phyloP scores from a whole-genome alignment of 2,888 invertebrate genomes.

The Lasioglossum pauxillum region DNA sequence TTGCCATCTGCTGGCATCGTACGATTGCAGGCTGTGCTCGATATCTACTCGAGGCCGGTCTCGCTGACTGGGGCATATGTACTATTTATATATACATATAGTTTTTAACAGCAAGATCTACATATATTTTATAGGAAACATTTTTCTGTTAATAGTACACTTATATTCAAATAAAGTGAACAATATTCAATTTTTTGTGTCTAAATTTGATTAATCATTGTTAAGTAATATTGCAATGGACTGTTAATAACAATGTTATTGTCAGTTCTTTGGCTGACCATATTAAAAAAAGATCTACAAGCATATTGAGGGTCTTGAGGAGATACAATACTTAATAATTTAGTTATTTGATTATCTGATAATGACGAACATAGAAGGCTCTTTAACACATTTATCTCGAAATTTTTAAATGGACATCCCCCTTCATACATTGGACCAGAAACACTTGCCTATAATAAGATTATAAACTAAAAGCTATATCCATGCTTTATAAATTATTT shows the following conservation, averaged over 20 bases:
- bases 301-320: conserved; percentile 72
- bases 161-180: neutral
- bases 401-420: conserved; percentile 88
- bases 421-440: conserved; percentile 86
- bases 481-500: neutral
- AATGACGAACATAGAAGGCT: conserved; percentile 78
- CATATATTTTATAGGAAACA: neutral
- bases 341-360: conserved; percentile 65
- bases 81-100: neutral
- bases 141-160: neutral
- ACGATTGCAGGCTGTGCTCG: too few species aligned
- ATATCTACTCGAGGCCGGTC: too few species aligned
- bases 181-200: conserved; percentile 27
- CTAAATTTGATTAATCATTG: conserved; percentile 64
- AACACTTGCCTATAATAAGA: conserved; percentile 73
- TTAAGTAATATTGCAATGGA: conserved; percentile 79
- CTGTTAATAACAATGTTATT: conserved; percentile 70
- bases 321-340: conserved; percentile 63
- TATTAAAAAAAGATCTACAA: conserved; percentile 75
- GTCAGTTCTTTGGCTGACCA: conserved; percentile 60
- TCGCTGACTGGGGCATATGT: too few species aligned
- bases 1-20: too few species aligned
- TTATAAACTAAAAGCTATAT: conserved; percentile 9
- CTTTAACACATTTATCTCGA: conserved; percentile 85
- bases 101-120: neutral